Evolutionary conservation across 2,888 invertebrate species (phyloP).

Genomic region (Hydrotaea cyrtoneurina): DNA sequence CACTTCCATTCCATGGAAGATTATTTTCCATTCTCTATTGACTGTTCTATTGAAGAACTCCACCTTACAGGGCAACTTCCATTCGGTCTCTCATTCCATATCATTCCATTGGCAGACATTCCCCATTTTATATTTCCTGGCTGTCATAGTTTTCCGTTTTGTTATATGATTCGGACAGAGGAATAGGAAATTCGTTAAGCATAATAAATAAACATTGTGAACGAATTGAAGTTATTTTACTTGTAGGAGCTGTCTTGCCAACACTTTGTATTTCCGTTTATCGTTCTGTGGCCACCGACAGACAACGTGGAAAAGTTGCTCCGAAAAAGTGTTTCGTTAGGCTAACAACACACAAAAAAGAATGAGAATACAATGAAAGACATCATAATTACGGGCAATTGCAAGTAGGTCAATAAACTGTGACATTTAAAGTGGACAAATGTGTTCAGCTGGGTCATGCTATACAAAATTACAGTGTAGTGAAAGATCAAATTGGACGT

Average conservation of each 20-base stretch:
- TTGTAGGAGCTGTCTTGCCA: neutral
- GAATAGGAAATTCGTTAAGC: constrained; percentile 49
- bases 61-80: too few relatives aligned
- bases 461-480: too few relatives aligned
- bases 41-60: too few relatives aligned
- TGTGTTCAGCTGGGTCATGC: too few relatives aligned
- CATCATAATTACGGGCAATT: neutral
- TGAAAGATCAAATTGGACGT: too few relatives aligned
- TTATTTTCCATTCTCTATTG: too few relatives aligned
- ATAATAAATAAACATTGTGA: constrained; percentile 51
- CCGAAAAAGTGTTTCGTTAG: too few relatives aligned
- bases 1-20: too few relatives aligned
- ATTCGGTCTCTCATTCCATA: too few relatives aligned
- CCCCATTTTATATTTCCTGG: constrained; percentile 11
- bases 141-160: neutral
- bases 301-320: neutral
- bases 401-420: neutral
- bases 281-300: neutral
- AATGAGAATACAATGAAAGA: neutral
- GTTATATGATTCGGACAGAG: too few relatives aligned
- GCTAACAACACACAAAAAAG: too few relatives aligned
- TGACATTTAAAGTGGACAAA: too few relatives aligned
- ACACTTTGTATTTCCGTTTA: neutral
- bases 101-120: neutral
- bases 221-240: constrained; percentile 44